A percentile compares a stretch with the other conserved stretches of the same genome.
These are phyloP conservation scores for Ancistrus triradiatus DNA, from an alignment of 2,113 vertebrate genomes.

Conservation along the genomic window DNA sequence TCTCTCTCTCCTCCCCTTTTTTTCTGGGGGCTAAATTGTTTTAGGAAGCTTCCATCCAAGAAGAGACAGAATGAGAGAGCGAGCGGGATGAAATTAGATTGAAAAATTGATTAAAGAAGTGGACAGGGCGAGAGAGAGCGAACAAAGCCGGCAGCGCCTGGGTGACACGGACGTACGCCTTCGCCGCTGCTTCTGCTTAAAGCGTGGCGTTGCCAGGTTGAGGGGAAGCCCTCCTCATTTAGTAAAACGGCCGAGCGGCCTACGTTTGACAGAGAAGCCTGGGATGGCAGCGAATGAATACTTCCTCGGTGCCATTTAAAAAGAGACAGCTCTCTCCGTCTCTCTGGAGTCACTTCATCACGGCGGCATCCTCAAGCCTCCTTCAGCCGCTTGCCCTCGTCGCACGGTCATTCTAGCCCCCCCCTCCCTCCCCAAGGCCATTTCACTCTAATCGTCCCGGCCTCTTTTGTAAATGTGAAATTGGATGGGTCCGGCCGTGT, in stretches of 20 bases:
- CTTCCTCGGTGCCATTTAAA: neutral
- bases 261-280: constrained; percentile 16
- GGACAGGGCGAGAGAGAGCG: constrained; percentile 26
- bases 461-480: constrained; percentile 39
- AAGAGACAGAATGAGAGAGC: constrained; percentile 17
- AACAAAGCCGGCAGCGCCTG: constrained; percentile 15
- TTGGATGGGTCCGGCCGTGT: constrained; percentile 26
- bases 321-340: neutral
- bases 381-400: neutral
- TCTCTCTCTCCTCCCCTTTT: neutral
- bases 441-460: constrained; percentile 18
- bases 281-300: neutral
- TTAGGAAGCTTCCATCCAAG: constrained; percentile 33
- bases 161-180: constrained; percentile 3
- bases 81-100: constrained; percentile 46
- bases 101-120: constrained; percentile 48
- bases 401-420: neutral
- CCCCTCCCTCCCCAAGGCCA: constrained; percentile 26
- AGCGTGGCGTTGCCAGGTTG: neutral
- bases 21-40: constrained; percentile 19
- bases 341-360: constrained; percentile 18
- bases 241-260: too few species aligned
- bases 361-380: constrained; percentile 10
- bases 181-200: neutral
- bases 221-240: constrained; percentile 18